Base-by-base conservation (phyloP, 2,888 invertebrate species). In the Smittia sp. region DNA sequence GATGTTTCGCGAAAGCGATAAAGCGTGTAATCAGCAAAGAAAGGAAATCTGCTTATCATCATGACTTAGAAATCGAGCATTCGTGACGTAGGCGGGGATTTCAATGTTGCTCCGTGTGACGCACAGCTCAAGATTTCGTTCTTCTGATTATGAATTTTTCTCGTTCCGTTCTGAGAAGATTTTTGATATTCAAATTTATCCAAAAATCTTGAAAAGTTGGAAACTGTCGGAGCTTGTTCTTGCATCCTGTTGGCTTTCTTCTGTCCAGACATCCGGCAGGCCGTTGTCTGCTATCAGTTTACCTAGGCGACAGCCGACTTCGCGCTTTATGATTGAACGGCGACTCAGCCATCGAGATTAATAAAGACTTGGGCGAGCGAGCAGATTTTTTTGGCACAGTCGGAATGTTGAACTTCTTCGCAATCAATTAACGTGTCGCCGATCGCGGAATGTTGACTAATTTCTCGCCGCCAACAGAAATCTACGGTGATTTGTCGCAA, bases 281-380 rank as follows among this genome's bases (percentile, higher is more conserved):
- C 1, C 58, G 22, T n/a, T 4, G 22, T 58, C 58, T 18, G 20
- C 1, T 6, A 22, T 63, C 27, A 63, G 24, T 63, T 25, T 1
- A n/a, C 63, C 25, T 63, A 63, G 63, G 25, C 63, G 25, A 11
- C 63, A 24, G 25, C 27, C 63, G 27, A 9, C 13, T 46, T 15
- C n/a, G 18, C 4, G 25, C 27, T 63, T 63, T 63, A 63, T 63
- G 63, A 63, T 63, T 63, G 63, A 24, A 15, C 25, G 63, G 63
- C 63, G 63, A 63, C 63, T 27, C 3, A 4, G 13, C 22, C 7
- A 27, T 7, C 27, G 22, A 63, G 27, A 11, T 63, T 27, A 27
- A 24, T 24, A 27, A 63, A 63, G 18, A 7, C 22, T 58, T 58
- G 6, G 4, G 1, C 20, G 18, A 46, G n/a, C n/a, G 46, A n/a